Evolutionary conservation across 2,888 invertebrate species (phyloP).

Genomic region (Halictus quadricinctus): DNA sequence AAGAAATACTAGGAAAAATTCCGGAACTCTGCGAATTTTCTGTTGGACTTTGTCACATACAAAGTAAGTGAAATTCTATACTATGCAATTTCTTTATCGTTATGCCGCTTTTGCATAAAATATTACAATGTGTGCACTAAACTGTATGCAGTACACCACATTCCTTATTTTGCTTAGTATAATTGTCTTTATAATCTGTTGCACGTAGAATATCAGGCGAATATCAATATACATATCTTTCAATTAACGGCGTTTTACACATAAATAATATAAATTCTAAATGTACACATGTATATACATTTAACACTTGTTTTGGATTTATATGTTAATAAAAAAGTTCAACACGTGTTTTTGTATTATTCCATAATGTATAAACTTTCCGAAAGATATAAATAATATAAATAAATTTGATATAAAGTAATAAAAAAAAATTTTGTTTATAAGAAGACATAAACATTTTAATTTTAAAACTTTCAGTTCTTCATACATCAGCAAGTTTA

Average conservation of each 20-base stretch:
- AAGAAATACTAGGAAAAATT: conserved; percentile 97
- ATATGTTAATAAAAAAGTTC: background rate
- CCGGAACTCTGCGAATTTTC: conserved; percentile 97
- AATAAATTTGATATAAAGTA: background rate
- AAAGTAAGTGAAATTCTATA: conserved; percentile 89
- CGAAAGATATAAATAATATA: background rate
- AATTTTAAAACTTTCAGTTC: conserved; percentile 87
- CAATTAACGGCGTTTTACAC: background rate
- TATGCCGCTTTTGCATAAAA: background rate
- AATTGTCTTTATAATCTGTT: conserved; percentile 10
- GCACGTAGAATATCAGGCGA: background rate
- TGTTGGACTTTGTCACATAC: conserved; percentile 97
- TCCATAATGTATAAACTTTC: background rate
- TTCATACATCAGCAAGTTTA: conserved; percentile 98
- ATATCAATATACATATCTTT: background rate
- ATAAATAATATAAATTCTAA: background rate
- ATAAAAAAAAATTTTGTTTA: background rate
- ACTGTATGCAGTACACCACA: background rate
- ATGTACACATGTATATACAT: background rate
- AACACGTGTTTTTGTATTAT: background rate
- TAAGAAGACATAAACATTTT: background rate
- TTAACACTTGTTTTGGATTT: background rate
- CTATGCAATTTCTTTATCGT: background rate
- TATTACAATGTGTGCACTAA: background rate
- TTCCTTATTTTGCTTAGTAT: background rate